These are phyloP conservation scores for Alligator mississippiensis DNA, from an alignment of 2,113 vertebrate species.

Conservation along the genomic window DNA sequence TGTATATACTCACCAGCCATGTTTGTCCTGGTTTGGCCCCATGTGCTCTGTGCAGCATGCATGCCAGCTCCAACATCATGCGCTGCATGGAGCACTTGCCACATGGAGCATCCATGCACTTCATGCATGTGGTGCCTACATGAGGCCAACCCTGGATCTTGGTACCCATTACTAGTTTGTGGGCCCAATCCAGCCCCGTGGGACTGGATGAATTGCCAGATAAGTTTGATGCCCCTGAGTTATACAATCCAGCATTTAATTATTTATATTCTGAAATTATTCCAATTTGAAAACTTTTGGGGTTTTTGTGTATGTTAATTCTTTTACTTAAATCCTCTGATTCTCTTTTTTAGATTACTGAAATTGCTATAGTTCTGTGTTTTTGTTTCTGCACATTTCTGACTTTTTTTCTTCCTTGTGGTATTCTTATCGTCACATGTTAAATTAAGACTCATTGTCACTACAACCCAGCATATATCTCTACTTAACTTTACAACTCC, in stretches of 20 bases:
- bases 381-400: neutral
- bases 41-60: too few species aligned
- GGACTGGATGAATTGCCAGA: too few species aligned
- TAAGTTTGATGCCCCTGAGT: neutral
- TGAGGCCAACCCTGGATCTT: too few species aligned
- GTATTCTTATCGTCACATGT: neutral
- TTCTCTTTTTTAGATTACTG: neutral
- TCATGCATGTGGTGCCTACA: too few species aligned
- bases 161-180: too few species aligned
- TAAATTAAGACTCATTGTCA: neutral
- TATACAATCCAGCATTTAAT: neutral
- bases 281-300: neutral
- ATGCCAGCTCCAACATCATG: too few species aligned
- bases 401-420: neutral
- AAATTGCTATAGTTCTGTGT: neutral
- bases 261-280: neutral
- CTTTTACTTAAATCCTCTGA: neutral
- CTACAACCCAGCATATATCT: neutral
- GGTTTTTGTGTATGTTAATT: neutral
- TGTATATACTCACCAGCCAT: too few species aligned
- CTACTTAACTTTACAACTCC: neutral
- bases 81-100: too few species aligned
- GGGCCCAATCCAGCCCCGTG: too few species aligned
- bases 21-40: too few species aligned
- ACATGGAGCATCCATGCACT: too few species aligned